A percentile compares a stretch with the other conserved stretches of the same genome.
Conservation (phyloP, 2,797 vertebrate species). For the Mormyrops attenuatus region DNA sequence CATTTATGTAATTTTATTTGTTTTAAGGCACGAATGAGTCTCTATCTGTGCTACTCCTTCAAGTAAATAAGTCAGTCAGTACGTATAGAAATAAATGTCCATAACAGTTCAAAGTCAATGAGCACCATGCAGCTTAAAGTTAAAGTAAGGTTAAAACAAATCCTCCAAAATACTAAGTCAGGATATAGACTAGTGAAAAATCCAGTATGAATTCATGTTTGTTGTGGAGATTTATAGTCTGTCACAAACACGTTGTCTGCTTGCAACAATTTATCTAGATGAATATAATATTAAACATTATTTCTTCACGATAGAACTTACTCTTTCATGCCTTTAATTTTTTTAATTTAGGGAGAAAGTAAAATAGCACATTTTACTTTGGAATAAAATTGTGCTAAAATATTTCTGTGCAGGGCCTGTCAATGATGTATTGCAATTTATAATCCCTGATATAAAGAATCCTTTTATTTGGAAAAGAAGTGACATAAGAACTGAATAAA, state of each 20-base stretch:
- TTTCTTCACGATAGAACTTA: constrained; percentile 27
- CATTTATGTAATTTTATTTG: constrained; percentile 23
- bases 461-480: constrained; percentile 3
- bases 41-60: not conserved
- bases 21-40: not conserved
- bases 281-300: constrained; percentile 24
- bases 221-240: constrained; percentile 41
- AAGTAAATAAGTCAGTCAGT: not conserved
- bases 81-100: not conserved
- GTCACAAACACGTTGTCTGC: constrained; percentile 13
- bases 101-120: constrained; percentile 19
- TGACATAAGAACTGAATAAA: constrained; percentile 30
- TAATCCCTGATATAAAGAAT: not conserved
- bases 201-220: constrained; percentile 36
- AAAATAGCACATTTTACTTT: not conserved
- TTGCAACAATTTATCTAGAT: constrained; percentile 29
- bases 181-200: constrained; percentile 16
- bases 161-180: not conserved
- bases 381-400: constrained; percentile 12
- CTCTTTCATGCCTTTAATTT: constrained; percentile 26
- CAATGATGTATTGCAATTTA: not conserved
- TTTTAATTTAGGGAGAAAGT: not conserved
- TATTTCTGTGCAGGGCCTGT: not conserved
- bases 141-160: not conserved
- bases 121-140: constrained; percentile 29